A percentile compares a stretch with the other conserved stretches of the same genome.
Evolutionary conservation across 2,797 vertebrate genomes (phyloP).

Genomic region (Novumbra hubbsi): DNA sequence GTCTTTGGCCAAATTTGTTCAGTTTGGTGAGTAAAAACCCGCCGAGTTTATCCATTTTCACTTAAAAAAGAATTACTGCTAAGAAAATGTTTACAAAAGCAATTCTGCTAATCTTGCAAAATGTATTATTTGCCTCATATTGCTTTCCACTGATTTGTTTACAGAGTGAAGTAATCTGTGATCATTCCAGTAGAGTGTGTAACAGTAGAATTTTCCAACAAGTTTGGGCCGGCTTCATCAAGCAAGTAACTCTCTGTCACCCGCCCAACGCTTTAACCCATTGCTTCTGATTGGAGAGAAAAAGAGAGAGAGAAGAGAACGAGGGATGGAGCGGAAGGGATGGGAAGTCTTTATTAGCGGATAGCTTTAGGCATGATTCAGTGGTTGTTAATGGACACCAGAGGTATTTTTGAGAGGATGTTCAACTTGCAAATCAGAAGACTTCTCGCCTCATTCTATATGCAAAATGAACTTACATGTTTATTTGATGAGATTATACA

Average conservation of each 20-base stretch:
- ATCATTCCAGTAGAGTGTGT: background rate
- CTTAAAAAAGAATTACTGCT: background rate
- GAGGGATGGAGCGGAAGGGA: background rate
- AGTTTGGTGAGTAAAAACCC: too few species aligned
- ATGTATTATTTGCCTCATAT: background rate
- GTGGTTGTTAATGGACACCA: background rate
- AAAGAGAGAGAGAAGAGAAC: background rate
- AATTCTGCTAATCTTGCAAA: background rate
- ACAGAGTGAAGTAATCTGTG: background rate
- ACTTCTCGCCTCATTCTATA: constrained; percentile 17
- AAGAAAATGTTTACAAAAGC: background rate
- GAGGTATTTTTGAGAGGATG: background rate
- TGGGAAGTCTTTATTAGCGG: background rate
- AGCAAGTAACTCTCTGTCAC: background rate
- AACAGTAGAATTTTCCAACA: background rate
- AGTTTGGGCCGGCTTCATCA: background rate
- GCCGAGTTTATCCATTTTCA: background rate
- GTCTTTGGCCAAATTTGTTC: too few species aligned
- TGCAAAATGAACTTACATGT: constrained; percentile 41
- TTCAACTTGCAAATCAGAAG: constrained; percentile 19
- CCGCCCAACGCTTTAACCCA: background rate
- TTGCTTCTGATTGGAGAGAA: background rate
- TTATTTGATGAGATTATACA: background rate
- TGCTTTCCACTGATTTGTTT: constrained; percentile 1
- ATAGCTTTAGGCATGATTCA: background rate